Evolutionary conservation across 1,140 invertebrate genomes (phyloP).

Genomic region (Zaprionus ghesquierei): DNA sequence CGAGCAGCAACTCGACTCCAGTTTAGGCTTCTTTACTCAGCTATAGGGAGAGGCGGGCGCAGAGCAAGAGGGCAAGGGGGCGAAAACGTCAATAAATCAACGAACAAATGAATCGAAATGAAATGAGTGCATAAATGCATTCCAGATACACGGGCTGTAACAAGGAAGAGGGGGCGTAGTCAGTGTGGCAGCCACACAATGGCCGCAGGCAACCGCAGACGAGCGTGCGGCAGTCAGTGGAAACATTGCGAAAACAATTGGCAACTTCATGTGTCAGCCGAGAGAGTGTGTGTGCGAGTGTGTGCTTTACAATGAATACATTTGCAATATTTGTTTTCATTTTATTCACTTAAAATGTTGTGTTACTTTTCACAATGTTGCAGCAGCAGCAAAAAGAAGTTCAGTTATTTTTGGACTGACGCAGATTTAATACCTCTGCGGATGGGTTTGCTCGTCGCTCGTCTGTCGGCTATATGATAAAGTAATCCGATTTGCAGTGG

Average conservation of each 20-base stretch:
- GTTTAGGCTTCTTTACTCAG: constrained; percentile 10
- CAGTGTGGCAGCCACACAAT: constrained; percentile 50
- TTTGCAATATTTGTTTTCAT: constrained; percentile 79
- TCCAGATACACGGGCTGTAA: constrained; percentile 26
- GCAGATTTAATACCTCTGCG: constrained; percentile 1
- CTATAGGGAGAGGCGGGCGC: background rate
- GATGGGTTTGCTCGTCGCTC: background rate
- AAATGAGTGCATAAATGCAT: constrained; percentile 54
- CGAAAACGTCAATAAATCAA: constrained; percentile 39
- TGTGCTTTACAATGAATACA: constrained; percentile 56
- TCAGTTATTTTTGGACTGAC: background rate
- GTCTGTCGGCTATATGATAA: background rate
- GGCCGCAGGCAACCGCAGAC: constrained; percentile 44
- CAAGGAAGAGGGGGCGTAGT: constrained; percentile 7
- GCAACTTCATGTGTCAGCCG: constrained; percentile 6
- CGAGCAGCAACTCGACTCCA: background rate
- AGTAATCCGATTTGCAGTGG: background rate
- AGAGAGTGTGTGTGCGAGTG: constrained; percentile 21
- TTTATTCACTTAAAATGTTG: constrained; percentile 74
- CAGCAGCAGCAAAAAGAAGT: constrained; percentile 3
- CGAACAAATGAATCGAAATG: constrained; percentile 43
- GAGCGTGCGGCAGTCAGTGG: constrained; percentile 31
- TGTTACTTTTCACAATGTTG: constrained; percentile 45
- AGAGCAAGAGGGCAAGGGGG: background rate
- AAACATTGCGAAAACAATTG: constrained; percentile 13